A percentile compares a stretch with the other conserved stretches of the same genome.
Evolutionary conservation across 2,888 invertebrate species (phyloP).

Genomic region (Syrista parreyssii): DNA sequence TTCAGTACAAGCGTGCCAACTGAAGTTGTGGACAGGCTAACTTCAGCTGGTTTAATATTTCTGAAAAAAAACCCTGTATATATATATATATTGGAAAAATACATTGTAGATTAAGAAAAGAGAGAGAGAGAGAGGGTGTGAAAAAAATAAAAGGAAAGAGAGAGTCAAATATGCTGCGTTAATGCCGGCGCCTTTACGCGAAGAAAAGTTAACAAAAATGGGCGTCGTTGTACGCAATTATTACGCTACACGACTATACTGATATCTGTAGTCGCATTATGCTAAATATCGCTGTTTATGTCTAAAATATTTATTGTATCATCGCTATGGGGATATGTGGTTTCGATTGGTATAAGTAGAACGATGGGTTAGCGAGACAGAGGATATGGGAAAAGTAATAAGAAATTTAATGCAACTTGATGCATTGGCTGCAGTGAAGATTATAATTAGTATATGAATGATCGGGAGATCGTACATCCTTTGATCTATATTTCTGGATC

Average conservation of each 20-base stretch:
- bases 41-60: background rate
- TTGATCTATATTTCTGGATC: background rate
- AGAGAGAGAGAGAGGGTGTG: background rate
- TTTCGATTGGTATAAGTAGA: slow-evolving; percentile 14
- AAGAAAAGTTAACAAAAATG: background rate
- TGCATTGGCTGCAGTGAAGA: background rate
- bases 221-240: background rate
- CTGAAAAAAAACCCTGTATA: background rate
- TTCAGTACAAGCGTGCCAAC: background rate
- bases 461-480: background rate
- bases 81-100: background rate
- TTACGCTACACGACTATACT: background rate
- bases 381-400: background rate
- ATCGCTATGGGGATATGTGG: slow-evolving; percentile 35
- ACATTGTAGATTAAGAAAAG: background rate
- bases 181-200: background rate
- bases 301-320: slow-evolving; percentile 36
- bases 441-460: slow-evolving; percentile 6
- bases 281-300: slow-evolving; percentile 35
- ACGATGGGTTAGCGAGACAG: background rate
- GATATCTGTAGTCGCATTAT: background rate
- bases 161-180: background rate
- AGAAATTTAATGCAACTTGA: slow-evolving; percentile 5
- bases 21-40: background rate
- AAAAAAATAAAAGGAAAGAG: background rate